Conservation (phyloP, 1,140 invertebrate species). For the Drosophila navojoa region DNA sequence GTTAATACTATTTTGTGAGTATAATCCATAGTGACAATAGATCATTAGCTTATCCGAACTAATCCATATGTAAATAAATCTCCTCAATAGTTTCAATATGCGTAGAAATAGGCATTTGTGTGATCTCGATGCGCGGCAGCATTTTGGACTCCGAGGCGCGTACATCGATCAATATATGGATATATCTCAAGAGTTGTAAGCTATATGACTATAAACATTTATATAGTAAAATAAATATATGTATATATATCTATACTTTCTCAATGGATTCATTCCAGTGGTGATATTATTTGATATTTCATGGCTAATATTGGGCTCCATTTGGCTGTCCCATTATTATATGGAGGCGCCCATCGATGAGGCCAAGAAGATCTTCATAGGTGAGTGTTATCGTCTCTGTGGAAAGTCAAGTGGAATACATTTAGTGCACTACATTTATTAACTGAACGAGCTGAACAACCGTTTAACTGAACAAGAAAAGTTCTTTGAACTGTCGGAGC, state of each 20-base stretch:
- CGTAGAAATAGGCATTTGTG: constrained; percentile 90
- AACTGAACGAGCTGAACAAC: too few species aligned
- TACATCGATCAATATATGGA: constrained; percentile 91
- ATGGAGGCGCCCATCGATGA: constrained; percentile 88
- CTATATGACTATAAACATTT: constrained; percentile 2
- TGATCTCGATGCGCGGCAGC: constrained; percentile 91
- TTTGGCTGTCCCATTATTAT: constrained; percentile 90
- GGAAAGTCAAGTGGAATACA: too few species aligned
- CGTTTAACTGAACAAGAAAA: too few species aligned
- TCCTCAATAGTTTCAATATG: constrained; percentile 86
- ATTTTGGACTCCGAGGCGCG: constrained; percentile 91
- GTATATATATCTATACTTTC: background rate
- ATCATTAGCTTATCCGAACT: background rate
- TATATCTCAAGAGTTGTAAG: constrained; percentile 92
- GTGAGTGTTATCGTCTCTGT: constrained; percentile 85
- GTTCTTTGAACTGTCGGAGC: too few species aligned
- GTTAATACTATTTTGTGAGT: constrained; percentile 85
- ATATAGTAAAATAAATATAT: background rate
- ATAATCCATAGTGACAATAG: background rate
- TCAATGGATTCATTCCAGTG: constrained; percentile 83
- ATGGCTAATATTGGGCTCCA: constrained; percentile 90
- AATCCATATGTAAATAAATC: background rate
- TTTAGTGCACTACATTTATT: too few species aligned
- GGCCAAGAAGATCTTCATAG: constrained; percentile 90
- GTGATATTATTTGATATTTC: constrained; percentile 90